Percentiles rank a stretch among this genome's conserved stretches.
Conservation (phyloP, 2,797 vertebrate species). For the Presbytis comata region DNA sequence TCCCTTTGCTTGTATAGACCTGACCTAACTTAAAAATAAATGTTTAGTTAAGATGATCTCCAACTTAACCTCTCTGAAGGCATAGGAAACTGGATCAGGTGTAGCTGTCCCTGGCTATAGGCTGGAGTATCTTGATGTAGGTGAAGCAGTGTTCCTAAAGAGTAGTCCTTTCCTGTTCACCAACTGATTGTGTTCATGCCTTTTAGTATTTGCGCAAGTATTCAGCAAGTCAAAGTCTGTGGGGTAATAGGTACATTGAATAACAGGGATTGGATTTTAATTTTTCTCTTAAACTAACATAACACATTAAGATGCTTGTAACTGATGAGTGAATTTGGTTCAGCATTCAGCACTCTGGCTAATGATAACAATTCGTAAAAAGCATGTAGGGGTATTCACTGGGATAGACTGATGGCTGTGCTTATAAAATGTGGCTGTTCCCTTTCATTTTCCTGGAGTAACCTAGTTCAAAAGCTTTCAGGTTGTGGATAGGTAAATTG, state of each 20-base stretch:
- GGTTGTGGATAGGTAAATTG: not conserved
- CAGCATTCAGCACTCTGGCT: not conserved
- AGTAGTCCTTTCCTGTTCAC: not conserved
- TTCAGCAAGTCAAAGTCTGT: not conserved
- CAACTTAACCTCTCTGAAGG: not conserved
- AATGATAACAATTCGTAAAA: not conserved
- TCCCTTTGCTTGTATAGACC: not conserved
- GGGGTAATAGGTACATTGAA: not conserved
- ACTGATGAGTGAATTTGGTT: not conserved
- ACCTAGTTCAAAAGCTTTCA: not conserved
- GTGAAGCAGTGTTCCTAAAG: not conserved
- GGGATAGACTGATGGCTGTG: not conserved
- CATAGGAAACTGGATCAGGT: not conserved
- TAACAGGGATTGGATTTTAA: not conserved
- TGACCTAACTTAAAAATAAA: conserved; percentile 33
- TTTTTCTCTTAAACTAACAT: not conserved
- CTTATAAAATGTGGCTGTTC: not conserved
- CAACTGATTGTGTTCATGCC: not conserved
- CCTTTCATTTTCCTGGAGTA: not conserved
- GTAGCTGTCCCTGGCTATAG: not conserved
- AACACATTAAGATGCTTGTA: not conserved
- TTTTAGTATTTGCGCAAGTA: not conserved
- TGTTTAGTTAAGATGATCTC: conserved; percentile 35
- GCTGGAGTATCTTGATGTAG: not conserved
- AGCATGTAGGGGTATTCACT: not conserved